phyloP scores from a whole-genome alignment of 2,113 vertebrate species.

The Calyptomena viridis region DNA sequence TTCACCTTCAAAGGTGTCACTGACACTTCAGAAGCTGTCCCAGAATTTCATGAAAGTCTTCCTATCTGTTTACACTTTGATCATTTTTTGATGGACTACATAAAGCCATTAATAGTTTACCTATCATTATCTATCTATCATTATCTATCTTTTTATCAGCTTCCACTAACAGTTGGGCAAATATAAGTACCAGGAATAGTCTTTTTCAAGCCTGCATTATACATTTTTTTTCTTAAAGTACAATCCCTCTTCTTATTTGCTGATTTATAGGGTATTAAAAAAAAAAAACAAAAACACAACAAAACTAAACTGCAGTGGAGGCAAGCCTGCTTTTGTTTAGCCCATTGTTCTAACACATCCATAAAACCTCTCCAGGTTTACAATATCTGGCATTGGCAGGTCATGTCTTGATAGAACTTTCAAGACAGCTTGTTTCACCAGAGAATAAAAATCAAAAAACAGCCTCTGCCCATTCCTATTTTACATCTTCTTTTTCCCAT shows the following conservation, averaged over 20 bases:
- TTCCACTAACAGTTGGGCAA: not conserved
- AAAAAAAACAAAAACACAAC: not conserved
- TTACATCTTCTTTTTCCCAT: not conserved
- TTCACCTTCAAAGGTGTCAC: not conserved
- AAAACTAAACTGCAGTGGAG: not conserved
- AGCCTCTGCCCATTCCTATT: not conserved
- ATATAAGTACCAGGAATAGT: not conserved
- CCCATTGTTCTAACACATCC: not conserved
- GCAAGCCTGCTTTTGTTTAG: not conserved
- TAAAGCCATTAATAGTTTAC: not conserved
- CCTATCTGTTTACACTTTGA: not conserved
- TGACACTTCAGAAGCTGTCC: not conserved
- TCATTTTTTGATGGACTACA: not conserved
- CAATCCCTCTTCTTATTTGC: not conserved
- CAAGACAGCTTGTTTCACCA: not conserved
- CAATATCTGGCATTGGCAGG: not conserved
- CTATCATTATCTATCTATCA: not conserved
- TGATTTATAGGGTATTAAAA: not conserved
- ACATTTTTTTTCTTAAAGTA: not conserved
- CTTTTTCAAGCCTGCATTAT: not conserved
- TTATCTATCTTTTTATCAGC: not conserved
- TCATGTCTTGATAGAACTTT: not conserved
- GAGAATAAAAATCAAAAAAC: not conserved
- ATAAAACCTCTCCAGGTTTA: not conserved
- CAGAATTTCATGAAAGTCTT: not conserved